Base-by-base conservation (phyloP, 2,797 vertebrate genomes). In the Eurystomus glaucurus region DNA sequence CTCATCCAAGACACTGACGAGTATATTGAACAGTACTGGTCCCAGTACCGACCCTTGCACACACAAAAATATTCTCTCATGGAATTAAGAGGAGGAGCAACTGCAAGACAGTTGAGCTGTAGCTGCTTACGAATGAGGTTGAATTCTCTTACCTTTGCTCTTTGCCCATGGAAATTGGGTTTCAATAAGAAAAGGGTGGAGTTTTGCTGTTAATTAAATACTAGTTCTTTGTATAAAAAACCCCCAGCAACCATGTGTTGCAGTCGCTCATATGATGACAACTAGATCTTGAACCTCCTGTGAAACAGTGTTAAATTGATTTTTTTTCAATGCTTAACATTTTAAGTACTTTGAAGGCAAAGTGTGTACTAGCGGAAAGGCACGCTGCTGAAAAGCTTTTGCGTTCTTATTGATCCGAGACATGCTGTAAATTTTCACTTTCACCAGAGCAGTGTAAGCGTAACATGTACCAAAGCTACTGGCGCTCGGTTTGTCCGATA, bases 401-500 rank as follows among this genome's bases (percentile, higher is more conserved):
- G 4, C 6, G 0, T 62, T 58, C 29, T 4, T 8, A 9, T 9
- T 58, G 35, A 2, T 45, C 37, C 15, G 15, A 60, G 45, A 3
- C 35, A 6, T 4, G 0, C 20, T 33, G 33, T 1, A 5, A 9
- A 5, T 23, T 26, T 55, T 31, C 35, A 4, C 21, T 31, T 21
- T 46, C 31, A 16, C 1, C n/a, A 31, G 85, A 46, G 86, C 28
- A 1, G 21, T 3, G 9, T 37, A 21, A 65, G 35, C 14, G 3
- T 23, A 45, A 21, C 22, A 13, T 33, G 4, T 37, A 33, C 22
- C 8, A 5, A 37, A 50, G 20, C 20, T 33, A 5, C 61, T 26
- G 18, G 35, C 31, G 45, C 45, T 64, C 22, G 5, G 25, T 28
- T 28, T 41, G 28, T 9, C 35, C 1, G 1, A 0, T 25, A 13